Evolutionary conservation across 2,888 invertebrate genomes (phyloP).

Genomic region (Himalopsyche kuldschensis): DNA sequence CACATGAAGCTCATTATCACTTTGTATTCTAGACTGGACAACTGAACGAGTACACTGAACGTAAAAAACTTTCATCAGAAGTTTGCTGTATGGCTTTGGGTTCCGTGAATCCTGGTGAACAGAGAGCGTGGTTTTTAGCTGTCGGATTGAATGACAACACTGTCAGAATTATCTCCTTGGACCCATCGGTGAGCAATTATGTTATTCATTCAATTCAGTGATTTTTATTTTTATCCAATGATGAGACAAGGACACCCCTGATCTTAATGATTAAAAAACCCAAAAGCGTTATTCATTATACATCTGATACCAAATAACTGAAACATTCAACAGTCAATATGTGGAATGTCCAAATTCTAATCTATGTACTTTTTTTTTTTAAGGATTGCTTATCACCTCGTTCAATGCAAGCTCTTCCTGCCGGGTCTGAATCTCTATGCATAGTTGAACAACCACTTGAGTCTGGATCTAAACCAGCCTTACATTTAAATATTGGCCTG

Average conservation of each 20-base stretch:
- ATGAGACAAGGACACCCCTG: conserved; percentile 62
- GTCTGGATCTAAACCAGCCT: conserved; percentile 69
- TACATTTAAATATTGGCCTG: conserved; percentile 95
- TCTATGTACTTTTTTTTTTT: conserved; percentile 26
- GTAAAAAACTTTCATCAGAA: conserved; percentile 95
- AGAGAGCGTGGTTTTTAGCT: conserved; percentile 91
- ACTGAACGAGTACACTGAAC: conserved; percentile 96
- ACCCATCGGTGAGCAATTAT: conserved; percentile 71
- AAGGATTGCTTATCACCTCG: conserved; percentile 92
- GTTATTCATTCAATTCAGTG: not conserved
- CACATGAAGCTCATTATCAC: not conserved
- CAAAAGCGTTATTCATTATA: conserved; percentile 38
- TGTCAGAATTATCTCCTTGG: conserved; percentile 94
- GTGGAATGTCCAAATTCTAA: conserved; percentile 7
- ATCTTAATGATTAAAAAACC: conserved; percentile 55
- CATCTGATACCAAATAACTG: conserved; percentile 26
- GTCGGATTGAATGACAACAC: conserved; percentile 96
- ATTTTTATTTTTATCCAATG: conserved; percentile 44
- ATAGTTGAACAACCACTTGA: conserved; percentile 83
- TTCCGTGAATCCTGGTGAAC: conserved; percentile 92
- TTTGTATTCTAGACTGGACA: conserved; percentile 81
- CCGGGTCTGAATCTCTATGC: conserved; percentile 94
- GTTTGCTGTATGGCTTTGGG: conserved; percentile 98
- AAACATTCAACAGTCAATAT: conserved; percentile 22
- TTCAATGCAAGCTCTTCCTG: conserved; percentile 95